Base-by-base conservation (phyloP, 37 sponge, comb jelly and placozoan species). In the Aplysina aerophoba region DNA sequence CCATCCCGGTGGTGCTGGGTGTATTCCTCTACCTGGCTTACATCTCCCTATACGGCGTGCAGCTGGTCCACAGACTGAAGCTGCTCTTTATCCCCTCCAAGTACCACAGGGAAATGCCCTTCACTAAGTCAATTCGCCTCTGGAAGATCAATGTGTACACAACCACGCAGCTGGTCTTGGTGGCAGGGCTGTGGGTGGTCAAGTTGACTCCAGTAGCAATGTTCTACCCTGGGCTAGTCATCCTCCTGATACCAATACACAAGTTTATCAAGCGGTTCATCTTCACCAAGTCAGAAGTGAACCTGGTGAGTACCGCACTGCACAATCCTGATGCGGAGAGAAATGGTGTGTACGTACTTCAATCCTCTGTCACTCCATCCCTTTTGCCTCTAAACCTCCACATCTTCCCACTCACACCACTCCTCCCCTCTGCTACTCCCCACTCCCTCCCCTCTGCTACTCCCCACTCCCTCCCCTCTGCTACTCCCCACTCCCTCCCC, bases 21-120 rank as follows among this genome's bases (percentile, higher is more conserved):
- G 87, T 94, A n/a, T 90, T 94, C 89, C 71, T 86, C 56, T 94
- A 94, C 81, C 80, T 94, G 20, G 68, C 75, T 55, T 94, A 85
- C 73, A 84, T 77, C 55, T 90, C 91, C 54, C 50, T 94, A 17
- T 79, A 78, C 37, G 84, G 91, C 19, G 68, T 94, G 15, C 94
- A 94, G 77, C 79, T 94, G 17, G 55, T 58, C 8, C 82, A 61
- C 19, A 60, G 94, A 40, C 54, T 88, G 15, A 85, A 88, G 56
- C 89, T 90, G 41, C 62, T 94, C 53, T 75, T 90, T 50, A 84
- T 78, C 21, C 87, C 91, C 15, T 74, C 86, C 15, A 94, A 88
- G 55, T 84, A 94, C 62, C 91, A 94, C 31, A 91, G 88, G 0
- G 59, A 94, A n/a, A 87, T 81, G 28, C 57, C 39, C 14, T 93